These are phyloP conservation scores for Nephrotoma appendiculata DNA, from an alignment of 2,888 invertebrate genomes.

Conservation along the genomic window DNA sequence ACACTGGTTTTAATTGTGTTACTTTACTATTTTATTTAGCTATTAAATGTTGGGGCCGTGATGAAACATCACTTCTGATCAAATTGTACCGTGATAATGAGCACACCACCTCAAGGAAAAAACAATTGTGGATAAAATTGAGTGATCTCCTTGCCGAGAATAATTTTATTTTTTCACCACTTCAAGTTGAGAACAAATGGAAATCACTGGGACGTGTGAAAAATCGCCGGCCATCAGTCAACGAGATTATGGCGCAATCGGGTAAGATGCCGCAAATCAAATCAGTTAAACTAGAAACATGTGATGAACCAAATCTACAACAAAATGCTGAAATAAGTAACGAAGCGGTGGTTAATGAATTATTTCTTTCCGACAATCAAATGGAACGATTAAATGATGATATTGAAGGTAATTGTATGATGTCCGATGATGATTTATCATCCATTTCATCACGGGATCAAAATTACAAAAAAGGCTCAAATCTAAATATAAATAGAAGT, in stretches of 20 bases:
- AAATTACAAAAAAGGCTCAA: background rate
- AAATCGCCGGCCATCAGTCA: background rate
- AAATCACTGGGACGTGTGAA: background rate
- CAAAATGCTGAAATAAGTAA: background rate
- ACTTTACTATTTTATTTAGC: background rate
- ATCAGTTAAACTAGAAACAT: background rate
- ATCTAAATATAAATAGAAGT: background rate
- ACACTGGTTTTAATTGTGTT: too few relatives aligned
- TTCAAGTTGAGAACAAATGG: constrained; percentile 1
- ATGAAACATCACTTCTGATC: background rate
- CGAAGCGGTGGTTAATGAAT: background rate
- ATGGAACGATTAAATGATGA: background rate
- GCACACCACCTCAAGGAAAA: background rate
- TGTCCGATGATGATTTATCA: background rate
- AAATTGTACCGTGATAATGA: background rate
- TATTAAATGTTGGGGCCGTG: background rate
- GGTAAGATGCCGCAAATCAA: background rate
- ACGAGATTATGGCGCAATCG: background rate
- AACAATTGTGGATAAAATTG: background rate
- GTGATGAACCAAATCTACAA: background rate
- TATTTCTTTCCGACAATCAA: background rate
- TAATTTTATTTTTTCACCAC: background rate
- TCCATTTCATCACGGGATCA: background rate
- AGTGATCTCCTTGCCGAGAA: background rate
- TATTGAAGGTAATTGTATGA: background rate